Evolutionary conservation across 2,888 invertebrate genomes (phyloP), one percentile per base, ranked within the genome.

Genomic region (Nasonia oneida): DNA sequence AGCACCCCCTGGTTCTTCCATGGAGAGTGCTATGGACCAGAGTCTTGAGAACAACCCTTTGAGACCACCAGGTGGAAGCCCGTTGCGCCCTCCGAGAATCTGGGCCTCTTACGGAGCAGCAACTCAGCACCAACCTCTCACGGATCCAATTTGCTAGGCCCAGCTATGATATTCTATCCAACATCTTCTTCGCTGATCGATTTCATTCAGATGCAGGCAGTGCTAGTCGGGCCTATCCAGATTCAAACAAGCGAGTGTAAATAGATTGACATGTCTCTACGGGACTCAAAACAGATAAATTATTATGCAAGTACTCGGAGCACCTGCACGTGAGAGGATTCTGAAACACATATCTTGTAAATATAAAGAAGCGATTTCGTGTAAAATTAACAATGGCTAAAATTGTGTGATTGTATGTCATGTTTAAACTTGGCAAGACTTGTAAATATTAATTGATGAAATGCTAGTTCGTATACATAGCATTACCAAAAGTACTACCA

Each of bases 141-240:
- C 97, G 88, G 97, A 96, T 82, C 96, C 96, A 83, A 96, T 97
- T 93, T 97, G 97, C 95, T 97, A 94, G 94, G 57, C 76, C 12
- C 10, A 42, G 29, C 29, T 50, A 29, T 15, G 14, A 53, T 18
- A 81, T 67, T 84, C 81, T 83, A 84, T 83, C 76, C 76, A 61
- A 78, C 78, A 14, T 23, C 39, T 64, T 15, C 15, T 73, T 80
- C 23, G 47, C 33, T 50, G 29, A 39, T 61, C 81, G 15, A 42
- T 15, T 77, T 77, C 18, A 8, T 50, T 75, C 57, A 8, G 61
- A 23, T 75, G 53, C 67, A 6, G 6, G 1, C 50, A 64, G 14
- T 64, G 42, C 39, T 67, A 23, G 73, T 64, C 42, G 18, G 39
- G 47, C 29, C 75, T 29, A 47, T 80, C 53, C 29, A 18, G 18